Conservation (phyloP, 2,888 invertebrate species). For the Chelonus formosanus region DNA sequence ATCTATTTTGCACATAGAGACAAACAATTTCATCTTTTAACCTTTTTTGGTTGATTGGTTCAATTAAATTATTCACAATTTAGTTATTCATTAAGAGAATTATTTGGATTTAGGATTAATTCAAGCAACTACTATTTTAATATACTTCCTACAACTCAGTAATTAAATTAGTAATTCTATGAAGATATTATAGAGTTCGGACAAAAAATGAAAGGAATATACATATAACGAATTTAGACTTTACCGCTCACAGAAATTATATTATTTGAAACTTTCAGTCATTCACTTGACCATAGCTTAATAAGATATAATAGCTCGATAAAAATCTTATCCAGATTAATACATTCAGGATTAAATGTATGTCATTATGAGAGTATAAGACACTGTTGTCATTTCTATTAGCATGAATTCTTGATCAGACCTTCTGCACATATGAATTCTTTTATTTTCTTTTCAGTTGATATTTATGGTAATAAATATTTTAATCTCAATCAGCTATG, state of each 20-base stretch:
- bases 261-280: neutral
- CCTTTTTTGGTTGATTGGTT: neutral
- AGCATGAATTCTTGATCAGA: slow-evolving; percentile 24
- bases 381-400: slow-evolving; percentile 3
- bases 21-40: slow-evolving; percentile 11
- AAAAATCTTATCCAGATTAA: slow-evolving; percentile 34
- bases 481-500: too few species aligned
- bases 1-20: slow-evolving; percentile 46
- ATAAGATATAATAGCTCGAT: slow-evolving; percentile 13
- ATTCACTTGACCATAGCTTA: slow-evolving; percentile 17
- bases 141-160: too few species aligned
- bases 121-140: neutral
- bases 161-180: neutral
- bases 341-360: slow-evolving; percentile 17
- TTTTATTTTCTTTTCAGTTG: neutral
- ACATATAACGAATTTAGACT: too few species aligned
- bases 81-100: too few species aligned
- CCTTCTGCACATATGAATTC: slow-evolving; percentile 29
- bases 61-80: neutral
- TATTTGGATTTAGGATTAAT: too few species aligned
- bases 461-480: slow-evolving; percentile 7
- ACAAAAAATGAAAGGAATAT: too few species aligned
- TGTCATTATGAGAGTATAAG: neutral
- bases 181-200: too few species aligned
- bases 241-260: too few species aligned